Base-by-base conservation (phyloP, 2,797 vertebrate genomes). In the Dryobates pubescens region DNA sequence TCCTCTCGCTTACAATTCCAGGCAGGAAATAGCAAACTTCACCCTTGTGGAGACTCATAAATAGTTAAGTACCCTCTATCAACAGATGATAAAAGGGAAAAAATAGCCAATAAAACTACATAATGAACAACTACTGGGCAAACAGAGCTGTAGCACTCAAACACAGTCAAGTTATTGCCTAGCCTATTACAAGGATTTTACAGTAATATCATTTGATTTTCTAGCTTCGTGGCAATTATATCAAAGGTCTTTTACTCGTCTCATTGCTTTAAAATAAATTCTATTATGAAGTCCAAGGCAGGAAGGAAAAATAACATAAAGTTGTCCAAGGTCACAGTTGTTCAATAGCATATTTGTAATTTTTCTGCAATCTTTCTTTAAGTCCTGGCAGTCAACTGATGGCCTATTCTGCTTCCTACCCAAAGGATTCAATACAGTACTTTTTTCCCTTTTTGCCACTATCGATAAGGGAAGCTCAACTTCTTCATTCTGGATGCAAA, bases 91-190 rank as follows among this genome's bases (percentile, higher is more conserved):
- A 86, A 71, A 96, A 93, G 71, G 86, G 70, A 67, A 92, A 97
- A 97, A 96, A 96, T 93, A 97, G 93, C 92, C 95, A 94, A 96
- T 97, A 96, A 97, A 97, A 96, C 96, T 88, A 95, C 87, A 92
- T 93, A 97, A 97, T 96, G 93, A 97, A 96, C 96, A 96, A 93
- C 94, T 87, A 79, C 86, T 95, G 95, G 96, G 89, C 93, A 97
- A 97, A 97, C 89, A 96, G 86, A 91, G 70, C 69, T n/a, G 13
- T 22, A 36, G 72, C 67, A 79, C 38, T 84, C 78, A 54, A 91
- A 83, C 83, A 83, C 41, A 76, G 45, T 41, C 59, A 88, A 91
- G 85, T 96, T 96, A 97, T 88, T 96, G 89, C 93, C 83, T 85
- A 80, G 84, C 84, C 94, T 83, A 89, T 92, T 94, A 94, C 82